Evolutionary conservation across 2,797 vertebrate genomes (phyloP).

Genomic region (Hapalemur alaotrensis): DNA sequence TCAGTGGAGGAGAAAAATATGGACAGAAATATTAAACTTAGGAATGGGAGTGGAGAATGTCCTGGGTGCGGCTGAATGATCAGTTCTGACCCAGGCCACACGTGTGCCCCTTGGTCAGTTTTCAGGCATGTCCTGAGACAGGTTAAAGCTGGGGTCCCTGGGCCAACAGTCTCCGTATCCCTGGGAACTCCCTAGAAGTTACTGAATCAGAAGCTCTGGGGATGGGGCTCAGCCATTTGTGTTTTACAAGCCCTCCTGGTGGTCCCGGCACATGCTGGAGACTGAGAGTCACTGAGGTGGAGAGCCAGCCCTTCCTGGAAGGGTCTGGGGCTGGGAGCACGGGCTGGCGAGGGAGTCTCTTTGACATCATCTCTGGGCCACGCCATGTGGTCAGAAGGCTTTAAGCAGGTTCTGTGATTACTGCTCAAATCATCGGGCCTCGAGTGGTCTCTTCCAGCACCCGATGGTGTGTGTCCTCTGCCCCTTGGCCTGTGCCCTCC

Average conservation of each 20-base stretch:
- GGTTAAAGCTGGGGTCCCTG: not conserved
- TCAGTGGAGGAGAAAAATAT: too few species aligned
- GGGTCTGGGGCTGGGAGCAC: not conserved
- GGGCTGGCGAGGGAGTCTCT: not conserved
- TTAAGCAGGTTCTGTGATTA: too few species aligned
- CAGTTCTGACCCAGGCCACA: not conserved
- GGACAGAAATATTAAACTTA: too few species aligned
- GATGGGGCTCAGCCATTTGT: not conserved
- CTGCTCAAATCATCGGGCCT: too few species aligned
- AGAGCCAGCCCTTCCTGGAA: not conserved
- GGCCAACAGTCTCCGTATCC: not conserved
- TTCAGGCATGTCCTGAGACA: not conserved
- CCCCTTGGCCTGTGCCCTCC: fast-evolving
- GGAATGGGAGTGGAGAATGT: too few species aligned
- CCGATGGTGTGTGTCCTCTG: not conserved
- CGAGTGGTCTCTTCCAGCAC: fast-evolving
- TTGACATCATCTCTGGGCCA: not conserved
- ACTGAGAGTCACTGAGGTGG: not conserved
- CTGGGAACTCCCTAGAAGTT: not conserved
- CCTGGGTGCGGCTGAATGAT: too few species aligned
- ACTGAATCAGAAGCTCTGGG: not conserved
- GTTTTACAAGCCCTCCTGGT: not conserved
- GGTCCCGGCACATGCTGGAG: not conserved
- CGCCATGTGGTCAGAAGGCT: not conserved
- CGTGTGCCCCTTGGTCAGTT: too few species aligned